Evolutionary conservation across 2,113 vertebrate genomes (phyloP), one percentile per base, ranked within the genome.

Genomic region (Chrysemys picta): DNA sequence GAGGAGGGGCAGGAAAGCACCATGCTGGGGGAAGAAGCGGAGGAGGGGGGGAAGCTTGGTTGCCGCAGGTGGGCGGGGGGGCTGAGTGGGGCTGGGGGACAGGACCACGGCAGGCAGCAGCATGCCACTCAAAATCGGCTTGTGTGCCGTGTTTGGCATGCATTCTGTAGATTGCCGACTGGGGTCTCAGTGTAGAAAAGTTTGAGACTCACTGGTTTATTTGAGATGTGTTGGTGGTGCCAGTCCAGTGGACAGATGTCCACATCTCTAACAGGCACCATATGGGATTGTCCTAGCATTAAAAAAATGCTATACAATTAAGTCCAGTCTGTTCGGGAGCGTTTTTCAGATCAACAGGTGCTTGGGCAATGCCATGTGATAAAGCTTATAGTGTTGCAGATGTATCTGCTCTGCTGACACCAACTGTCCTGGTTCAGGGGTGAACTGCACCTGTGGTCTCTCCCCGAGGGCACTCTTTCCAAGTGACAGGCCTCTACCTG

Each of bases 311-410:
- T 75, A n/a, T 7, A 10, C 52, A n/a, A 53, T 54, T 27, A 53
- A 75, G 8, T 29, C 24, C 52, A 53, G 59, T 31, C 24, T 22
- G 31, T 35, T 50, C 4, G n/a, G 80, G 42, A 49, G 31, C 35
- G 27, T 1, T 38, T 12, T 62, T 0, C 3, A 76, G 47, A 50
- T 4, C 1, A 1, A 25, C 0, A 0, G 5, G 5, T 52, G 2
- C 47, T 10, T 47, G 80, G 35, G 13, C 49, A 0, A 0, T 14
- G 21, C n/a, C 57, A 31, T 29, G 1, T 0, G 0, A n/a, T 85
- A 31, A 79, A 1, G 35, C 91, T 59, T 0, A 5, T 49, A 0
- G 0, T 1, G 5, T 1, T 80, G 92, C 83, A 56, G 62, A 38
- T 72, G 25, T 87, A 10, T 79, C 90, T 89, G 56, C 35, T 82